Conservation (phyloP, 2,888 invertebrate species). For the Pyralis farinalis region DNA sequence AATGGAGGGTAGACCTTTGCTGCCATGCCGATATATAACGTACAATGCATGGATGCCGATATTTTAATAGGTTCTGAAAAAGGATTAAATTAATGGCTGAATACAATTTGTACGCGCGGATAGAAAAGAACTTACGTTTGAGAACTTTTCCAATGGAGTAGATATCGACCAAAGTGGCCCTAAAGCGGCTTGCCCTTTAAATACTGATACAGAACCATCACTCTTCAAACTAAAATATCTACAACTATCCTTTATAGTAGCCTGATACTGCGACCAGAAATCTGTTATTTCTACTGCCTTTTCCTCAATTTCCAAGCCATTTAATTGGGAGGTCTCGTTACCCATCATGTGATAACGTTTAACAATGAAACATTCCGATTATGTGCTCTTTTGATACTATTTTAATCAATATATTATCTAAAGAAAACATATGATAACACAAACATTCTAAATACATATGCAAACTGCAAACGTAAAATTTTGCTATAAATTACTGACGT, state of each 20-base stretch:
- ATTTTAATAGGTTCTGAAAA: slow-evolving; percentile 90
- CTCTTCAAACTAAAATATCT: slow-evolving; percentile 74
- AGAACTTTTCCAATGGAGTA: slow-evolving; percentile 87
- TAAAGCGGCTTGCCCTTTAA: slow-evolving; percentile 86
- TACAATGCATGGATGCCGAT: slow-evolving; percentile 93
- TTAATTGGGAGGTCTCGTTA: slow-evolving; percentile 87
- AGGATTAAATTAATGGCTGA: not conserved
- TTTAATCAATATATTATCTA: too few species aligned
- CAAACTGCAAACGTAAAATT: too few species aligned
- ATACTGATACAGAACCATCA: slow-evolving; percentile 85
- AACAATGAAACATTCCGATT: too few species aligned
- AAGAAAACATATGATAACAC: too few species aligned
- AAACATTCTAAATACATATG: too few species aligned
- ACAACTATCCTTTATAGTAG: slow-evolving; percentile 80
- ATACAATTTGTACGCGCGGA: slow-evolving; percentile 23
- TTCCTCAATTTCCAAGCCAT: slow-evolving; percentile 87
- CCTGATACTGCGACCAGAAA: slow-evolving; percentile 88
- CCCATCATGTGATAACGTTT: slow-evolving; percentile 81
- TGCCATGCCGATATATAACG: slow-evolving; percentile 91
- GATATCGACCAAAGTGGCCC: slow-evolving; percentile 83
- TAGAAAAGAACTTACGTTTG: slow-evolving; percentile 81
- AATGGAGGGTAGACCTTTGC: slow-evolving; percentile 86
- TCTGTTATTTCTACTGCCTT: slow-evolving; percentile 89
- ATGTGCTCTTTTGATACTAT: too few species aligned
- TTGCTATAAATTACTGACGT: too few species aligned